A percentile compares a stretch with the other conserved stretches of the same genome.
Evolutionary conservation across 2,113 vertebrate species (phyloP).

Genomic region (Anthoscopus minutus): DNA sequence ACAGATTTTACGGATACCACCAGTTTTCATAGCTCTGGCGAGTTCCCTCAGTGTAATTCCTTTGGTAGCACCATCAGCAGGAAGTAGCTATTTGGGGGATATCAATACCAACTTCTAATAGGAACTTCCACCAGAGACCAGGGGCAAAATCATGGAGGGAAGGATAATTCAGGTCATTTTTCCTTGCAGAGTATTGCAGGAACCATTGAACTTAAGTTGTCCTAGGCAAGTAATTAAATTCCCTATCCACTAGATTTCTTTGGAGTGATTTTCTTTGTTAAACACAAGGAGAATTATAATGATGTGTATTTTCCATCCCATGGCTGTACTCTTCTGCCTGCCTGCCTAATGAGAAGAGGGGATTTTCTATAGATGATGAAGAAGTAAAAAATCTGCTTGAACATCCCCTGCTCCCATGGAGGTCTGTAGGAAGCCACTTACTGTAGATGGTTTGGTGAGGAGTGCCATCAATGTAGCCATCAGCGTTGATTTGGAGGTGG

Average conservation of each 20-base stretch:
- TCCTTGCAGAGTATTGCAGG: not conserved
- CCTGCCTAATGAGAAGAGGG: not conserved
- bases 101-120: not conserved
- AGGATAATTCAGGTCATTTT: not conserved
- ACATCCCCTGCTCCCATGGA: not conserved
- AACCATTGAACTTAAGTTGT: not conserved
- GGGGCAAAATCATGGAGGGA: not conserved
- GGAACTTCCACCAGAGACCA: not conserved
- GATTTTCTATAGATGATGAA: not conserved
- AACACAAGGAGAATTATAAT: not conserved
- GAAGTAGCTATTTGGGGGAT: not conserved
- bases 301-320: not conserved
- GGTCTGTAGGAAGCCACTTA: conserved; percentile 60
- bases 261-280: not conserved
- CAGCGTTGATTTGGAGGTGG: conserved; percentile 84
- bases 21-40: not conserved
- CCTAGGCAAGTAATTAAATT: not conserved
- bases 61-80: not conserved
- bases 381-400: not conserved
- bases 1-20: not conserved
- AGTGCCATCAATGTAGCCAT: conserved; percentile 55
- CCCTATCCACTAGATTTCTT: not conserved
- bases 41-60: not conserved
- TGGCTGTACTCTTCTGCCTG: not conserved
- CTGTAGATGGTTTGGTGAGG: conserved; percentile 77